phyloP scores from a whole-genome alignment of 2,888 invertebrate species.

The Melanostoma mellinum region DNA sequence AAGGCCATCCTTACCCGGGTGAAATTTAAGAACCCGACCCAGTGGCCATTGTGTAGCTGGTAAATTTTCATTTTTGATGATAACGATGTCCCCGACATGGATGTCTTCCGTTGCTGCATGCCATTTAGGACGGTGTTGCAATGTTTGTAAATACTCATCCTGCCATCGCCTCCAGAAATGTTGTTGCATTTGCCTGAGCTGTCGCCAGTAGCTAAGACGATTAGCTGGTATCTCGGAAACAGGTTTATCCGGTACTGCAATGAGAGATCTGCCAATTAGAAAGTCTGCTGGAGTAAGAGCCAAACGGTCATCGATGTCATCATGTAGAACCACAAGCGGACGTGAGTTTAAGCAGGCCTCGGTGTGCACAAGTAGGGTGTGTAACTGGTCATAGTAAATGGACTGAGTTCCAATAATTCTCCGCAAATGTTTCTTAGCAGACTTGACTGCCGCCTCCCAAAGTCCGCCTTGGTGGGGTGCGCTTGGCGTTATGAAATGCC shows the following conservation, averaged over 20 bases:
- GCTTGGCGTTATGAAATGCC: constrained; percentile 41
- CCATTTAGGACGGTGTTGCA: constrained; percentile 36
- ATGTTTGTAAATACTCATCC: constrained; percentile 27
- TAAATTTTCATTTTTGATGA: constrained; percentile 33
- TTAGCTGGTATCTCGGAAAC: constrained; percentile 32
- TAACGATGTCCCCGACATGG: constrained; percentile 37
- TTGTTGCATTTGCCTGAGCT: constrained; percentile 35
- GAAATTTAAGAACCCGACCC: constrained; percentile 29
- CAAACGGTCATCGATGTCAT: constrained; percentile 38
- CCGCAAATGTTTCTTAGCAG: constrained; percentile 45
- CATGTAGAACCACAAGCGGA: constrained; percentile 44
- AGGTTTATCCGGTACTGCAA: constrained; percentile 36
- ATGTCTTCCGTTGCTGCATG: constrained; percentile 25
- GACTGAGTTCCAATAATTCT: constrained; percentile 31
- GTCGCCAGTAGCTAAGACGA: constrained; percentile 36
- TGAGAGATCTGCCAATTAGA: constrained; percentile 34
- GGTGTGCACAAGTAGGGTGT: constrained; percentile 35
- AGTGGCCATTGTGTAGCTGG: constrained; percentile 34
- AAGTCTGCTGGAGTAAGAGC: constrained; percentile 45
- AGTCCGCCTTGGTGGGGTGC: constrained; percentile 48
- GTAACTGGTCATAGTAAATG: constrained; percentile 38
- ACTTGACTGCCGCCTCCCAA: constrained; percentile 2
- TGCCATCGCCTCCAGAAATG: constrained; percentile 40
- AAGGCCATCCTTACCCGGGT: constrained; percentile 32
- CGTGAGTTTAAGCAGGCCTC: constrained; percentile 50